A percentile compares a stretch with the other conserved stretches of the same genome.
Conservation (phyloP, 2,797 vertebrate species). For the Scomberomorus guttatus region DNA sequence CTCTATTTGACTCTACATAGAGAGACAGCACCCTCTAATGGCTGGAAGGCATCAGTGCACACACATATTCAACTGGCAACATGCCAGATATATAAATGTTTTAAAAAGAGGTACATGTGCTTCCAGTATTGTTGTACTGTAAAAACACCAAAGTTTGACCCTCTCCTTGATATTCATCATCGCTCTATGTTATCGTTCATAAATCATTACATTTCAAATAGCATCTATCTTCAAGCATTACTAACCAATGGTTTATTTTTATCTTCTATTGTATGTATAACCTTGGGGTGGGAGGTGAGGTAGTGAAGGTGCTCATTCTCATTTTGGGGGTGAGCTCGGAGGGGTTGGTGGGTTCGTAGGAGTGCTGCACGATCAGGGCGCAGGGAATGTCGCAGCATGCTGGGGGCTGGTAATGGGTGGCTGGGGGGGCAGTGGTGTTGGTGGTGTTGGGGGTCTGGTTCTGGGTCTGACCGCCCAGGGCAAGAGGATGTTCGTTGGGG, state of each 20-base stretch:
- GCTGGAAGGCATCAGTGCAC: constrained; percentile 58
- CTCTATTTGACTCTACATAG: constrained; percentile 46
- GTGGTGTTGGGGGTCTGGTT: constrained; percentile 72
- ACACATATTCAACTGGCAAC: constrained; percentile 49
- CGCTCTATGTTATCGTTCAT: constrained; percentile 21
- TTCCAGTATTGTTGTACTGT: constrained; percentile 30
- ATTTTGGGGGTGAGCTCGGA: constrained; percentile 82
- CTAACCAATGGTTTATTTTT: constrained; percentile 57
- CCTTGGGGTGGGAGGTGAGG: constrained; percentile 83
- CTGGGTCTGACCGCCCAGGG: constrained; percentile 71
- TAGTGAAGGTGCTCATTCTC: constrained; percentile 85
- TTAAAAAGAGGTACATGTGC: constrained; percentile 47
- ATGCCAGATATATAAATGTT: constrained; percentile 41
- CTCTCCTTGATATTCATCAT: constrained; percentile 17
- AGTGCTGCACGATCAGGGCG: constrained; percentile 83
- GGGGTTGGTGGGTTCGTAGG: constrained; percentile 78
- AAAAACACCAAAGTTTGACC: constrained; percentile 23
- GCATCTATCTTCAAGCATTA: constrained; percentile 51
- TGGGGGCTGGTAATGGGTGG: constrained; percentile 84
- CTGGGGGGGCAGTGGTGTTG: constrained; percentile 70
- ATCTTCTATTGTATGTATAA: constrained; percentile 83
- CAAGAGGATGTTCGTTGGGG: constrained; percentile 75
- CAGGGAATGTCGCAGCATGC: constrained; percentile 87
- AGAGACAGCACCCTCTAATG: constrained; percentile 65
- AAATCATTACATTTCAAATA: constrained; percentile 26